phyloP scores from a whole-genome alignment of 2,113 vertebrate species.

The Carassius gibelio region DNA sequence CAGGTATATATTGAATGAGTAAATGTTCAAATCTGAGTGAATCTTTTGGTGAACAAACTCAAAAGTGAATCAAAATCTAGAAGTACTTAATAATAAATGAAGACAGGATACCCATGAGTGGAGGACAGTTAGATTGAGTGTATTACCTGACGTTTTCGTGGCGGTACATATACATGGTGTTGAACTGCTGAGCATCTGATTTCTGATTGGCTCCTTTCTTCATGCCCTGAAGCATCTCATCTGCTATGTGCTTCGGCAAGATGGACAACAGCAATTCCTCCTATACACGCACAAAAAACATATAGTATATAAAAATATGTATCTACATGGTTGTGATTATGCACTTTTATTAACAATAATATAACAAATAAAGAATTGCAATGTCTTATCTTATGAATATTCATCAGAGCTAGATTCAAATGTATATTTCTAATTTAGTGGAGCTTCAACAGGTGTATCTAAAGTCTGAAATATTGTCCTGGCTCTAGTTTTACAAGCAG shows the following conservation, averaged over 20 bases:
- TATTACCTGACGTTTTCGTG: slow-evolving; percentile 94
- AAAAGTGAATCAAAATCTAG: neutral
- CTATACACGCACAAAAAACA: slow-evolving; percentile 67
- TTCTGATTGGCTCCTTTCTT: slow-evolving; percentile 88
- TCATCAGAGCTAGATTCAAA: neutral
- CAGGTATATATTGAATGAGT: neutral
- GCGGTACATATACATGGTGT: slow-evolving; percentile 99
- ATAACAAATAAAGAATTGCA: neutral
- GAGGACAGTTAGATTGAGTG: neutral
- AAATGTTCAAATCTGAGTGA: neutral
- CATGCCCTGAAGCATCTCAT: slow-evolving; percentile 97
- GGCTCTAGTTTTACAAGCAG: neutral
- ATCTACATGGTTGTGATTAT: neutral
- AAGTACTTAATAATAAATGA: neutral
- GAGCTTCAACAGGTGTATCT: neutral
- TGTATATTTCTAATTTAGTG: neutral
- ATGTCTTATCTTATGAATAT: neutral
- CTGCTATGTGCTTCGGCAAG: slow-evolving; percentile 94
- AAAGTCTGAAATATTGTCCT: neutral
- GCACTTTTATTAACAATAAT: neutral
- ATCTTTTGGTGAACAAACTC: neutral
- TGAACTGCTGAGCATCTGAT: slow-evolving; percentile 91
- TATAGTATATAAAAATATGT: slow-evolving; percentile 14
- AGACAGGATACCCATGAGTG: neutral
- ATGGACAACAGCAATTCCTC: slow-evolving; percentile 94